Base-by-base conservation (phyloP, 2,888 invertebrate species). In the Andrena haemorrhoa region DNA sequence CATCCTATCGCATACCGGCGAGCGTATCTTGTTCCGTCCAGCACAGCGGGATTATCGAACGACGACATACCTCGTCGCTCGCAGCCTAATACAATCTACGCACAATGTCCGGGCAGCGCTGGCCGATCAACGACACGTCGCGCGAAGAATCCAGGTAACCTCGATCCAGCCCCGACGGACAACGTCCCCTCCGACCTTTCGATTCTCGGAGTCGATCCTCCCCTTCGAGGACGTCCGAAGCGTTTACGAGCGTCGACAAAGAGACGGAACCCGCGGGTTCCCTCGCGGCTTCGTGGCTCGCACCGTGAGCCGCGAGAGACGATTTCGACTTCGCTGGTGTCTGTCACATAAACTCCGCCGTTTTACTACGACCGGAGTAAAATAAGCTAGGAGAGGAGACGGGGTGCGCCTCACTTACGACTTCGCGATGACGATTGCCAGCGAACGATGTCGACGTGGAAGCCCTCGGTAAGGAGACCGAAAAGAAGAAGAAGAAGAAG, bases 281-380 rank as follows among this genome's bases (percentile, higher is more conserved):
- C 33, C 53, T 61, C 70, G 49, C 26, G 29, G 65, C 23, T 53
- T 35, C 31, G 58, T 66, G n/a, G 29, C 29, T 49, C 58, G 66
- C 74, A 76, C 16, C 23, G 47, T 64, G 78, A 56, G 74, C 16
- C 64, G 68, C 47, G 61, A 63, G 58, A 63, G 79, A 79, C 61
- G 74, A 74, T 75, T 85, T 80, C 75, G 78, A 82, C 69, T 85
- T 80, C n/a, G 69, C 70, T 65, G 64, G 78, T 84, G 80, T 79
- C 83, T 89, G 91, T 91, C 91, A 87, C 90, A 91, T 91, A 90
- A 91, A 91, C 84, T 88, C 79, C 56, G 79, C 80, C 89, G 87
- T 86, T 91, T 91, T 90, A 91, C 83, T 89, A 68, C 86, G 77
- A 64, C 26, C 81, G 64, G 83, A 82, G 79, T 73, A 88, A 88